Evolutionary conservation across 2,113 vertebrate genomes (phyloP).

Genomic region (Hemiscyllium ocellatum): DNA sequence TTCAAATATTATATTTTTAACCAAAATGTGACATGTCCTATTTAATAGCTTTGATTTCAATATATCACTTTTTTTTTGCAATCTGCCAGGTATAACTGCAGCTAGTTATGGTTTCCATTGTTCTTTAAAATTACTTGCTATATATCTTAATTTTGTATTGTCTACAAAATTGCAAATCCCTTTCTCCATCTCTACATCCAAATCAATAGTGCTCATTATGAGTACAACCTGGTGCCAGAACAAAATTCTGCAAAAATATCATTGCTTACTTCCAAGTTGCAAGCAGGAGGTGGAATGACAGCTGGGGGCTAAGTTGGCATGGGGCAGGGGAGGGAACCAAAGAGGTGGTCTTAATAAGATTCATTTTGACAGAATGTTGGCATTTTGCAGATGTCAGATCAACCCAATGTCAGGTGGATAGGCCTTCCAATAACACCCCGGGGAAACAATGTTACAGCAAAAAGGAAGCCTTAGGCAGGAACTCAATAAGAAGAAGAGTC

Average conservation of each 20-base stretch:
- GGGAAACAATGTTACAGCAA: too few relatives aligned
- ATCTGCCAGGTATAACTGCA: neutral
- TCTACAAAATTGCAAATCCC: neutral
- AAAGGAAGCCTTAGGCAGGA: too few relatives aligned
- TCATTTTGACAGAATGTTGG: too few relatives aligned
- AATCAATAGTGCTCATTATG: neutral
- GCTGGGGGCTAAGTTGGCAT: too few relatives aligned
- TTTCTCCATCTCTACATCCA: neutral
- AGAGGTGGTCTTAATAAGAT: too few relatives aligned
- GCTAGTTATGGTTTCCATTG: neutral
- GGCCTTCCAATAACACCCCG: too few relatives aligned
- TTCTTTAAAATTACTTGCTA: neutral
- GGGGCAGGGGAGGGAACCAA: too few relatives aligned
- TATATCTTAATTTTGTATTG: neutral
- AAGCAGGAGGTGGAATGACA: too few relatives aligned
- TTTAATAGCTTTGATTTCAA: neutral
- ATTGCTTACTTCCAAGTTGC: neutral
- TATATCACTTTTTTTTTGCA: neutral
- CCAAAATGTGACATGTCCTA: neutral
- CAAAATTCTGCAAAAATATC: neutral
- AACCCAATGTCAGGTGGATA: too few relatives aligned
- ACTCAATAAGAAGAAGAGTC: too few relatives aligned
- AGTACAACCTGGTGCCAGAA: neutral
- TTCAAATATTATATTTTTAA: neutral
- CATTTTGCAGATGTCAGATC: too few relatives aligned